Evolutionary conservation across 2,797 vertebrate genomes (phyloP), one percentile per base, ranked within the genome.

Genomic region (Gallinago nigripennis): DNA sequence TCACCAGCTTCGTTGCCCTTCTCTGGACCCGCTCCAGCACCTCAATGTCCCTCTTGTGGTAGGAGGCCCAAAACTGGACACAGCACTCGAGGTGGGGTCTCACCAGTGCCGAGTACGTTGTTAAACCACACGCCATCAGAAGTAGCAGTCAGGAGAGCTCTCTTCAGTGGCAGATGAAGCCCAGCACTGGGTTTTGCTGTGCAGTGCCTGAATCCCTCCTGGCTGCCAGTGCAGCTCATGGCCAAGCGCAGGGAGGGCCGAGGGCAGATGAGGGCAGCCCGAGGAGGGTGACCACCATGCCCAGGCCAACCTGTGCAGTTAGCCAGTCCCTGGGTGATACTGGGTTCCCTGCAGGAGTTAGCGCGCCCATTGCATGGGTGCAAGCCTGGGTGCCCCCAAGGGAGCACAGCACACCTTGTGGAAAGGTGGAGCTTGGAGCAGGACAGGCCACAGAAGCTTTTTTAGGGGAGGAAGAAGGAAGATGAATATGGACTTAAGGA

Each of bases 211-310:
- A 66, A 54, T 57, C 46, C 5, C 35, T 33, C 51, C 57, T 4
- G 18, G 39, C 45, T 81, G 64, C 64, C 45, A 14, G 80, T 5
- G n/a, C 50, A 46, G 64, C n/a, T 41, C 37, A 6, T 1, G 13
- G 86, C 30, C 6, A 3, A 20, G 3, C 0, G 5, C 27, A 28
- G 37, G 21, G 39, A 71, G 24, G 17, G 28, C 11, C 0, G 0
- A 68, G 13, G 25, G 10, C 28, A 82, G 43, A 8, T 0, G 2
- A 54, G 21, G 25, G 60, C 16, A 51, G 65, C 21, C 30, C 0
- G 0, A 1, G 8, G 18, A 7, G 21, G 25, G 19, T 1, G 0
- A 46, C 18, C 2, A 2, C 39, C 2, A 2, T 13, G 27, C 27
- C 50, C 19, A 18, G 24, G 19, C 24, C 41, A 43, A 43, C 41